phyloP scores from a whole-genome alignment of 2,797 vertebrate species.

The Streptopelia turtur region DNA sequence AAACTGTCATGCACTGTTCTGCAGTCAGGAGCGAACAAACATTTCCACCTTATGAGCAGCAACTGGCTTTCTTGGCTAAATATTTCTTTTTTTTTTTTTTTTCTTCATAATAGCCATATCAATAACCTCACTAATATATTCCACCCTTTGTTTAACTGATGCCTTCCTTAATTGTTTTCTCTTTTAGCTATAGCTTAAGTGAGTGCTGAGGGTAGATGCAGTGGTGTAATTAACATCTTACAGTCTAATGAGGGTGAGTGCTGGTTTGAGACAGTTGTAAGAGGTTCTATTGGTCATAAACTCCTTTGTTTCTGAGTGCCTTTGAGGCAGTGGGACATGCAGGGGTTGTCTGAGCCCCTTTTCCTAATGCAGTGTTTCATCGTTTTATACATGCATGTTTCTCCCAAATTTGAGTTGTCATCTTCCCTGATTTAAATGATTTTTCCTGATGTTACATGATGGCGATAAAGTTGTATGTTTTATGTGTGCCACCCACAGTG shows the following conservation, averaged over 20 bases:
- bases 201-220: background rate
- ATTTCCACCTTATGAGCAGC: background rate
- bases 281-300: background rate
- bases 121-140: background rate
- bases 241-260: background rate
- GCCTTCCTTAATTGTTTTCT: conserved; percentile 4
- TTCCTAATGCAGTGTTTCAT: background rate
- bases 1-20: background rate
- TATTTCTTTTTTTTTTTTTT: background rate
- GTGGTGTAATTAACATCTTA: background rate
- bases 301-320: background rate
- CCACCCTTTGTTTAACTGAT: background rate
- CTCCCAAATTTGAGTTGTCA: background rate
- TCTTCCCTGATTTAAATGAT: background rate
- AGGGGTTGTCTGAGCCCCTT: background rate
- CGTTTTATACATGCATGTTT: background rate
- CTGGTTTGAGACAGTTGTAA: background rate
- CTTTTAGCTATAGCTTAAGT: background rate
- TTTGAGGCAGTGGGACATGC: background rate
- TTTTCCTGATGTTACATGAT: background rate
- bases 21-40: background rate
- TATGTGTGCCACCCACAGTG: background rate
- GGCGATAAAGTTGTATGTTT: background rate
- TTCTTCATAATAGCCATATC: background rate
- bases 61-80: background rate